Conservation (phyloP, 1,140 invertebrate genomes). For the Solenopsis invicta region DNA sequence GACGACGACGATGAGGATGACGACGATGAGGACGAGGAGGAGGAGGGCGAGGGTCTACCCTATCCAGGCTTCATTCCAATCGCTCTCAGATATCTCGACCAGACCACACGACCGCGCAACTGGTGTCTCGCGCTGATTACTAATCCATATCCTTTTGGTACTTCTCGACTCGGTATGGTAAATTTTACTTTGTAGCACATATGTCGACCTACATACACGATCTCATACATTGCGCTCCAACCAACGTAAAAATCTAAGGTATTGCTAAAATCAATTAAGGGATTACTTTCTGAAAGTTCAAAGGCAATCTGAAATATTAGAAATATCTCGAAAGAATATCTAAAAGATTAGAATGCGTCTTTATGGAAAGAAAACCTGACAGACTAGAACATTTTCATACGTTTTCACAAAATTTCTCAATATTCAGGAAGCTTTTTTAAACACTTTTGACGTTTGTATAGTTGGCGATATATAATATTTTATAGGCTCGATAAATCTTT, state of each 20-base stretch:
- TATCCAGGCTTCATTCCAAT: constrained; percentile 96
- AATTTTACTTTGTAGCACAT: not conserved
- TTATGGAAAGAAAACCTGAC: not conserved
- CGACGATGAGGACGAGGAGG: constrained; percentile 87
- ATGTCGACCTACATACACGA: not conserved
- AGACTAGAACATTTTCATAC: not conserved
- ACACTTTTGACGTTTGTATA: not conserved
- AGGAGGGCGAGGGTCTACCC: constrained; percentile 90
- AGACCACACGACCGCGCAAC: constrained; percentile 94
- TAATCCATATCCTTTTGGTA: constrained; percentile 99
- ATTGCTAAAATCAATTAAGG: not conserved
- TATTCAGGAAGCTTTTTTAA: not conserved
- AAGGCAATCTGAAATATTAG: not conserved
- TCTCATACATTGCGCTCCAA: not conserved
- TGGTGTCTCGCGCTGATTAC: constrained; percentile 98
- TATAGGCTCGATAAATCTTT: not conserved
- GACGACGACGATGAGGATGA: constrained; percentile 85
- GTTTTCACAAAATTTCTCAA: not conserved
- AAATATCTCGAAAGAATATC: not conserved
- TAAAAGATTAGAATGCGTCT: not conserved
- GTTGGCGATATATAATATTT: not conserved
- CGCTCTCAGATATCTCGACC: constrained; percentile 94
- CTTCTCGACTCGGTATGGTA: constrained; percentile 13
- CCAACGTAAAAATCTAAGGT: not conserved
- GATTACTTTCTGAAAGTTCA: not conserved